phyloP scores from a whole-genome alignment of 2,113 vertebrate genomes.

The Panthera leo region DNA sequence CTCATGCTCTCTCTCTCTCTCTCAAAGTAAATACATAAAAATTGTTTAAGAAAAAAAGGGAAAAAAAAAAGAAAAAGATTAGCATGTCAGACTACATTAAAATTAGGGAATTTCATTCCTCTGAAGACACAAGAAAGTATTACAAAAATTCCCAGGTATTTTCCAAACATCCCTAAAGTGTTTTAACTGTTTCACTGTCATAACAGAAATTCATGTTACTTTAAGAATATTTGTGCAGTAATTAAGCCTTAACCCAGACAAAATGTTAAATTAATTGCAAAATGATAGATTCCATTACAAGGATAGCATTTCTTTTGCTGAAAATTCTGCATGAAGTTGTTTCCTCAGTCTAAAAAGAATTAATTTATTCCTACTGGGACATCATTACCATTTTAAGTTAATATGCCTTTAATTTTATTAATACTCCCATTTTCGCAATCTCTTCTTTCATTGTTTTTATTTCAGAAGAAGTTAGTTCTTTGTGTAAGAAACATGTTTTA shows the following conservation, averaged over 20 bases:
- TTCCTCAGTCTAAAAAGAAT: neutral
- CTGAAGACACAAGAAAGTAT: neutral
- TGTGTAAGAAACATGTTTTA: neutral
- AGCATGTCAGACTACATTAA: neutral
- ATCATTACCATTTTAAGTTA: conserved; percentile 39
- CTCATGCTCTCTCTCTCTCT: too few species aligned
- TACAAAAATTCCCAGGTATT: neutral
- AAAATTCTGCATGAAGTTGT: neutral
- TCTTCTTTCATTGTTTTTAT: conserved; percentile 32
- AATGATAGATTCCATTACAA: neutral
- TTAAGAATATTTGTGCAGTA: neutral
- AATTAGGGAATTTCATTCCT: neutral
- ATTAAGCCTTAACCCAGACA: neutral
- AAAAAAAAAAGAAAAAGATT: neutral
- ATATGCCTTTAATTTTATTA: neutral
- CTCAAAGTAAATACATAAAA: too few species aligned
- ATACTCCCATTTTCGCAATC: neutral
- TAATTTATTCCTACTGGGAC: neutral
- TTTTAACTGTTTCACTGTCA: neutral
- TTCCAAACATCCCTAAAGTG: neutral
- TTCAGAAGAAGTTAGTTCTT: conserved; percentile 3
- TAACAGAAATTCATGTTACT: neutral
- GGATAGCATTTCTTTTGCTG: neutral
- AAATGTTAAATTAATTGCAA: conserved; percentile 33
- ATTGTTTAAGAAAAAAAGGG: too few species aligned